Conservation (phyloP, 2,888 invertebrate species). For the Chouioia cunea region DNA sequence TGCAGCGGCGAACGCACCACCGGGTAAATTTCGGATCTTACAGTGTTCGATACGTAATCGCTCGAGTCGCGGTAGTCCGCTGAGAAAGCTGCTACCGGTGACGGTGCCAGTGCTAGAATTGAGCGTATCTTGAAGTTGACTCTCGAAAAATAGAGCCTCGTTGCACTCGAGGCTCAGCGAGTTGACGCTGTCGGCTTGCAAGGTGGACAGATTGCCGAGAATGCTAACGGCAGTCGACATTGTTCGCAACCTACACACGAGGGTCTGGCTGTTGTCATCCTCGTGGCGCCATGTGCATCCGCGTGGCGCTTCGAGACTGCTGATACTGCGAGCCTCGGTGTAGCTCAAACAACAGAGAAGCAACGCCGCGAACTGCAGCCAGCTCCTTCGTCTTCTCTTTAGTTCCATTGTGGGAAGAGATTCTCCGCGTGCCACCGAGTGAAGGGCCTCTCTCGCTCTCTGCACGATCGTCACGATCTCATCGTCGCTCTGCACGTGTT, state of each 20-base stretch:
- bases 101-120: slow-evolving; percentile 53
- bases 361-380: slow-evolving; percentile 49
- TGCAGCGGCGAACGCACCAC: slow-evolving; percentile 77
- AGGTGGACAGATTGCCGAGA: slow-evolving; percentile 77
- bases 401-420: slow-evolving; percentile 42
- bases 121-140: slow-evolving; percentile 70
- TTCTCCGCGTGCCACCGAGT: slow-evolving; percentile 1
- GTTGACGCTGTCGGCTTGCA: slow-evolving; percentile 76
- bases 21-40: slow-evolving; percentile 81
- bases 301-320: slow-evolving; percentile 73
- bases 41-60: slow-evolving; percentile 82
- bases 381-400: slow-evolving; percentile 15
- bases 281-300: slow-evolving; percentile 79
- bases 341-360: slow-evolving; percentile 49
- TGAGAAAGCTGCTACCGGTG: slow-evolving; percentile 71
- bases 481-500: slow-evolving; percentile 48
- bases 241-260: slow-evolving; percentile 80
- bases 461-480: slow-evolving; percentile 61
- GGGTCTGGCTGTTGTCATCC: slow-evolving; percentile 71
- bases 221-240: slow-evolving; percentile 79
- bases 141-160: slow-evolving; percentile 81
- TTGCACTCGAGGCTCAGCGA: slow-evolving; percentile 80
- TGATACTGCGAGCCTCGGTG: slow-evolving; percentile 59
- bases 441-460: slow-evolving; percentile 18
- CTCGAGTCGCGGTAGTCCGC: slow-evolving; percentile 75